Base-by-base conservation (phyloP, 2,797 vertebrate genomes). In the Lutjanus campechanus region DNA sequence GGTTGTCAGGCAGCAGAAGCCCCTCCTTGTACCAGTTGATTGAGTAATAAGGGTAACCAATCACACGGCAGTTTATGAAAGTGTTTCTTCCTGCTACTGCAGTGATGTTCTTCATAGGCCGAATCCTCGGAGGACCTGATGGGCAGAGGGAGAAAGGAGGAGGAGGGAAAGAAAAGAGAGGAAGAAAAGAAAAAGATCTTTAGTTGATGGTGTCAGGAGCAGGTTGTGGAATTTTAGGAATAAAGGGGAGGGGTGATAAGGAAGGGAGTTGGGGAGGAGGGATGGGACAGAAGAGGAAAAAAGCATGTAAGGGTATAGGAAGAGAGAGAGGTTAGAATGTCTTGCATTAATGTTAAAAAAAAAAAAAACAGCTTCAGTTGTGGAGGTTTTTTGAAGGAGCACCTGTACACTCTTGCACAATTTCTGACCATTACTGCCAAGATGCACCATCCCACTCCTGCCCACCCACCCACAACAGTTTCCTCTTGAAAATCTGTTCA, bases 21-120 rank as follows among this genome's bases (percentile, higher is more conserved):
- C 97, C 95, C 4, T 99, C 98, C 90, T 99, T 99, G 93, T 97
- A 99, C 98, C 98, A 99, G 91, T 98, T 99, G 96, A 99, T 99
- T 87, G 98, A 99, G 90, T 99, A 99, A 93, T 99, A 99, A 0
- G 98, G 98, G 89, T 99, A 99, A 69, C 98, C 98, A 41, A 99
- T 99, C 88, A 99, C 98, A 88, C 98, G 96, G 90, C 98, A 99
- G 93, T 97, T 98, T 94, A 99, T 98, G 87, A 98, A 99, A 83
- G 97, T 96, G 94, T 98, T 98, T 90, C 98, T 96, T 85, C 98
- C 98, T 12, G 98, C 98, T 58, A 99, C 97, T 0, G 98, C 98
- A 0, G 98, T 99, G 91, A 99, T 98, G 94, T 99, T 96, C 75
- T 95, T 95, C 98, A 99, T 98, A 0, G 97, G 97, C 10, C 98